Conservation (phyloP, 2,888 invertebrate genomes). For the Apeira syringaria region DNA sequence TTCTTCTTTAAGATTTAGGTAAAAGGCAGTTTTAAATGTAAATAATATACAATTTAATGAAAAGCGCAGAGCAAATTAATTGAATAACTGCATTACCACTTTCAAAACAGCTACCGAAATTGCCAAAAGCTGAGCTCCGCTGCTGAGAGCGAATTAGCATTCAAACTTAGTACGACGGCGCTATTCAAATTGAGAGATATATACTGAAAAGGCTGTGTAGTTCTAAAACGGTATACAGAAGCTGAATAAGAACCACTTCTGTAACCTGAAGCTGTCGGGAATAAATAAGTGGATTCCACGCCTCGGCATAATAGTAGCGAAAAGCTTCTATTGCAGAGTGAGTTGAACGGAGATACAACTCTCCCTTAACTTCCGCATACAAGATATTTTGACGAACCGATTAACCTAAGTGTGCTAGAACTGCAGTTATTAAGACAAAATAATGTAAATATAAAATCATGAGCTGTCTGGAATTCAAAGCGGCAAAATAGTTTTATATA, state of each 20-base stretch:
- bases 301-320: constrained; percentile 3
- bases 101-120: constrained; percentile 24
- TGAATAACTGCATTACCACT: constrained; percentile 10
- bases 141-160: constrained; percentile 56
- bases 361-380: too few relatives aligned
- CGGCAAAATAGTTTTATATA: too few relatives aligned
- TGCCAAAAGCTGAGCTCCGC: constrained; percentile 34
- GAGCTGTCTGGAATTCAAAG: too few relatives aligned
- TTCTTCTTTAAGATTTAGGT: too few relatives aligned
- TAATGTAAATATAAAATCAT: too few relatives aligned
- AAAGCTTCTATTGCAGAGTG: constrained; percentile 4
- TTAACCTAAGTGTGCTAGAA: too few relatives aligned
- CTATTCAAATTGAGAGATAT: constrained; percentile 63
- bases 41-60: not conserved
- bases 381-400: too few relatives aligned
- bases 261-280: constrained; percentile 36
- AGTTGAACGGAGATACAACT: too few relatives aligned
- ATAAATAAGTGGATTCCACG: constrained; percentile 28
- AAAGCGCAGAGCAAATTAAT: not conserved
- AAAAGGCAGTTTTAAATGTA: not conserved
- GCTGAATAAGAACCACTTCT: constrained; percentile 42
- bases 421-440: too few relatives aligned
- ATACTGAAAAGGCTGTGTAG: constrained; percentile 50
- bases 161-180: constrained; percentile 53
- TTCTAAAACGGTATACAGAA: constrained; percentile 39